Percentiles rank a stretch among this genome's conserved stretches.
Evolutionary conservation across 2,888 invertebrate species (phyloP).

Genomic region (Ceramica pisi): DNA sequence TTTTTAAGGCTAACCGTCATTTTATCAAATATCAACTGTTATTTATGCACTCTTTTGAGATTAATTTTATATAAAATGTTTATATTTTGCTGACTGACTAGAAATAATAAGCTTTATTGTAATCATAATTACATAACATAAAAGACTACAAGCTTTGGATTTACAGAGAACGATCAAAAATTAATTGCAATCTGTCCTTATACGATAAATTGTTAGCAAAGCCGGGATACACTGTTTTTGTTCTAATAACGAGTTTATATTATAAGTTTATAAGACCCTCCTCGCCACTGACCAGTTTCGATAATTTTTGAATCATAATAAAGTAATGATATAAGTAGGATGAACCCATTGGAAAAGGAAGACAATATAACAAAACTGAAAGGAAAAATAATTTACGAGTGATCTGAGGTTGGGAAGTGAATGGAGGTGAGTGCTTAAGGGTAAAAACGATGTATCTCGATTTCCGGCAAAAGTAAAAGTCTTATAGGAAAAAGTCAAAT

Average conservation of each 20-base stretch:
- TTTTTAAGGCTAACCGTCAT: not conserved
- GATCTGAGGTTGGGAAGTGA: no score
- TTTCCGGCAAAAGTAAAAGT: no score
- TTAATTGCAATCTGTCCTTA: not conserved
- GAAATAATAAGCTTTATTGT: constrained; percentile 4
- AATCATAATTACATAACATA: not conserved
- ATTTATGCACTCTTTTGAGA: constrained; percentile 30
- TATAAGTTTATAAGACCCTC: no score
- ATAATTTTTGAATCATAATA: no score
- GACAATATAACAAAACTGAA: no score
- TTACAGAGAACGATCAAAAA: constrained; percentile 12
- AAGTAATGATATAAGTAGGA: no score
- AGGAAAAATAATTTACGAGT: no score
- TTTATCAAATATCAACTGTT: constrained; percentile 17
- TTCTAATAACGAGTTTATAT: not conserved
- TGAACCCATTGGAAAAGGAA: no score
- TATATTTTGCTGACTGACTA: constrained; percentile 19
- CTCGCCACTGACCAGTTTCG: no score
- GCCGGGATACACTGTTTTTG: not conserved
- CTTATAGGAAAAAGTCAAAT: no score
- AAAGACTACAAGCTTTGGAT: not conserved
- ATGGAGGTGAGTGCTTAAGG: no score
- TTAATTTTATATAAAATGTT: not conserved
- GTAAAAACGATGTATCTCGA: no score
- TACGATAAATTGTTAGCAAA: not conserved